Evolutionary conservation across 1,140 invertebrate genomes (phyloP).

Genomic region (Cepaea nemoralis): DNA sequence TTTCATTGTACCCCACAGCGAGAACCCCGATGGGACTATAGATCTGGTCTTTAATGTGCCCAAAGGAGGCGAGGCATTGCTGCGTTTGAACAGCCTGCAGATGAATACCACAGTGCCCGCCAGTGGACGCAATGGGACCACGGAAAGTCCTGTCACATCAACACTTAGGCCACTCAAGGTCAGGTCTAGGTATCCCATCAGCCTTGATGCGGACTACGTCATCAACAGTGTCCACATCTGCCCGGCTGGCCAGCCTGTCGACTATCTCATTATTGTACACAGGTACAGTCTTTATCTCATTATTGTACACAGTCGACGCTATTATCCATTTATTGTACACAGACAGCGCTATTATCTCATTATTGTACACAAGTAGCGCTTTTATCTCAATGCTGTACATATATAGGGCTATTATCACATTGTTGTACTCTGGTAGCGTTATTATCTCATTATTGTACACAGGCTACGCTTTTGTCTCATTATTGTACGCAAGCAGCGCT

Average conservation of each 20-base stretch:
- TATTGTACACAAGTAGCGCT: too few species aligned
- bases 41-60: slow-evolving; percentile 28
- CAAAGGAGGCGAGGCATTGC: neutral
- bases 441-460: too few species aligned
- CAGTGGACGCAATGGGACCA: neutral
- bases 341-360: too few species aligned
- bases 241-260: neutral
- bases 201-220: slow-evolving; percentile 12
- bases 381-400: too few species aligned
- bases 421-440: too few species aligned
- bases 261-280: slow-evolving; percentile 31
- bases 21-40: slow-evolving; percentile 1
- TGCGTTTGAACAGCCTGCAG: neutral
- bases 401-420: too few species aligned
- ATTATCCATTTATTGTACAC: too few species aligned
- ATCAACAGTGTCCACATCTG: slow-evolving; percentile 19
- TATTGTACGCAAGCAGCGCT: too few species aligned
- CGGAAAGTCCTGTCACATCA: neutral
- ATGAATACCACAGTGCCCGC: neutral
- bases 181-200: slow-evolving; percentile 9
- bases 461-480: too few species aligned
- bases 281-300: neutral
- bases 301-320: too few species aligned
- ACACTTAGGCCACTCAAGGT: neutral
- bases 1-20: too few species aligned